Evolutionary conservation across 2,113 vertebrate species (phyloP), one percentile per base, ranked within the genome.

Genomic region (Lepus americanus): DNA sequence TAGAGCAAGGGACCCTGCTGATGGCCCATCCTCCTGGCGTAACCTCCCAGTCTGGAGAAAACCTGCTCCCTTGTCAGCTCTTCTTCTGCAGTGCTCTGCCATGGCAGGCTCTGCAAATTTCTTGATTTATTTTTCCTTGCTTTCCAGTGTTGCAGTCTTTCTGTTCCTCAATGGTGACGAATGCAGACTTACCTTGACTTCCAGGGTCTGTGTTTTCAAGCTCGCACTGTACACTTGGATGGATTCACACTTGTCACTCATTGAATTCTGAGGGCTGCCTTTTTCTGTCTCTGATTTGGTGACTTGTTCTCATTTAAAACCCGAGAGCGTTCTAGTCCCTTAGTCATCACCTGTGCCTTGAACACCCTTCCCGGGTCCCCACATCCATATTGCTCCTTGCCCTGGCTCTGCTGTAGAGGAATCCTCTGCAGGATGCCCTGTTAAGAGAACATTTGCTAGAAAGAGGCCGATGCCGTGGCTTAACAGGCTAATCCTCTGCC

Each of bases 281-380:
- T 22, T 31, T 17, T 11, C 72, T 49, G 22, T 33, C 12, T 2
- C 29, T 23, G 16, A 67, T 22, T n/a, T 8, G 2, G 6, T 11
- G 51, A 23, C 25, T 11, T 53, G 53, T 5, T n/a, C 51, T 63
- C 19, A 64, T 44, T 29, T 25, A 25, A 36, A 22, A 11, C 0
- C 20, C 20, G 17, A 17, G 67, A 23, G 1, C 0, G 1, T 11
- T 16, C 64, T 27, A 64, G 7, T 0, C 44, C 0, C 0, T 2
- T 27, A 19, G 3, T 29, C 7, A n/a, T 63, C 27, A 1, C 19
- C n/a, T 64, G 5, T 14, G 72, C 61, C 11, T 25, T 25, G 6
- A 9, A 36, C 2, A 0, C 9, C 12, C 23, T 51, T 19, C 11
- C 5, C 5, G 17, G 14, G 6, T 8, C 55, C 17, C 29, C 13